Evolutionary conservation across 2,797 vertebrate genomes (phyloP), one percentile per base, ranked within the genome.

Genomic region (Luscinia luscinia): DNA sequence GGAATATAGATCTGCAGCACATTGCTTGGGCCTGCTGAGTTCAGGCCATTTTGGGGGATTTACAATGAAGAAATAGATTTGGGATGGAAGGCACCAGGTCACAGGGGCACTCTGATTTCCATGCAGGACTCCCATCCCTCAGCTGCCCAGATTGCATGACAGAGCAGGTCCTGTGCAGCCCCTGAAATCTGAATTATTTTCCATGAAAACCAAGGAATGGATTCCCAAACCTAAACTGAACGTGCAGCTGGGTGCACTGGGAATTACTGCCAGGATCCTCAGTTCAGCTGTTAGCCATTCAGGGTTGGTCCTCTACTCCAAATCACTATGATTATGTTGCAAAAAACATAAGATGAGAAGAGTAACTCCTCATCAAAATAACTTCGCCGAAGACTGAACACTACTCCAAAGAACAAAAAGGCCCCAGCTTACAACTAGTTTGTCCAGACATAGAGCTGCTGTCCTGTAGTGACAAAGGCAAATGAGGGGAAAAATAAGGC

Each of bases 141-240:
- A 22, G 30, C 12, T 90, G 43, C 67, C 21, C 59, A 46, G 23
- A 19, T 15, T 61, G 15, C 0, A 0, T 1, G 17, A 20, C 34
- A 66, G 15, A 63, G 28, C 23, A 92, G 59, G 38, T 77, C 24
- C 52, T 1, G 0, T 3, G 51, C 69, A 84, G 30, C 41, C 62
- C 43, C 18, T 49, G 38, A 30, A 69, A 51, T 16, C 38, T 15
- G 46, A 79, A 80, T 89, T 75, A 32, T 84, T 67, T 58, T 46
- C 81, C 57, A 52, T 0, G 0, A 61, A 77, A 87, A 73, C 15
- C 40, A 45, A 28, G 22, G 28, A 69, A 12, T 4, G 2, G 12
- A 52, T 24, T 89, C 61, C 45, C 21, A 84, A 57, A 36, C 11
- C 63, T 28, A 34, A 76, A 14, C 9, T 51, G 36, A 85, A 57